These are phyloP conservation scores for Lasioglossum malachurum DNA, from an alignment of 2,888 invertebrate species.

Conservation along the genomic window DNA sequence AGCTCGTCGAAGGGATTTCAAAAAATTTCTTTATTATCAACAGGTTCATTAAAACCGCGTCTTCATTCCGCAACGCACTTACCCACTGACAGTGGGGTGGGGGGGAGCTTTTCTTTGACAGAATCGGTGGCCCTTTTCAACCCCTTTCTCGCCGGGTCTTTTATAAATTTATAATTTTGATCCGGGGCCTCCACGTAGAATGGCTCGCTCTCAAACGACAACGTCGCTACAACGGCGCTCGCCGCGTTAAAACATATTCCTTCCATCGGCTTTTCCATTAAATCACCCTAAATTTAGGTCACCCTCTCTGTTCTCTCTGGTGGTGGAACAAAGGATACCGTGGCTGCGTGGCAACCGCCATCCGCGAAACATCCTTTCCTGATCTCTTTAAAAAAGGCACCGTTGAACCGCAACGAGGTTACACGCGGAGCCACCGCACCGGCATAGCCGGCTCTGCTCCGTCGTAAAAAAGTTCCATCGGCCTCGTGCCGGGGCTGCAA, in stretches of 20 bases:
- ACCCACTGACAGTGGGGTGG: neutral
- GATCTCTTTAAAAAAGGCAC: constrained; percentile 23
- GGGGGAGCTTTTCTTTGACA: neutral
- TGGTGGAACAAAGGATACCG: constrained; percentile 35
- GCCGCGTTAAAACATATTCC: neutral
- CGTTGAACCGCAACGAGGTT: constrained; percentile 44
- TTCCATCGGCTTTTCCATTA: constrained; percentile 25
- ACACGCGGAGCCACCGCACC: constrained; percentile 17
- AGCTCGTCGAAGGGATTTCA: neutral
- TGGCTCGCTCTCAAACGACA: neutral
- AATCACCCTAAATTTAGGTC: constrained; percentile 56
- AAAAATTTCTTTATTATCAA: neutral
- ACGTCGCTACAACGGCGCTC: neutral
- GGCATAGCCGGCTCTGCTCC: neutral
- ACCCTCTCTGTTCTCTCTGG: constrained; percentile 18
- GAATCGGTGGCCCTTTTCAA: neutral
- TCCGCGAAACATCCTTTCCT: constrained; percentile 28
- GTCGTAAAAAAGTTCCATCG: constrained; percentile 8
- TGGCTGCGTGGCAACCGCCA: constrained; percentile 40
- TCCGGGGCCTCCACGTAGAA: neutral
- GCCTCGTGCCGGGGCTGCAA: constrained; percentile 1
- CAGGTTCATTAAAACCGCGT: neutral
- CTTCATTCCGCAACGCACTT: neutral
- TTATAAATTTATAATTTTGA: neutral
- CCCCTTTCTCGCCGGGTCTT: neutral